Percentiles rank a stretch among this genome's conserved stretches.
Conservation (phyloP, 2,888 invertebrate genomes). For the Hypercompe scribonia region DNA sequence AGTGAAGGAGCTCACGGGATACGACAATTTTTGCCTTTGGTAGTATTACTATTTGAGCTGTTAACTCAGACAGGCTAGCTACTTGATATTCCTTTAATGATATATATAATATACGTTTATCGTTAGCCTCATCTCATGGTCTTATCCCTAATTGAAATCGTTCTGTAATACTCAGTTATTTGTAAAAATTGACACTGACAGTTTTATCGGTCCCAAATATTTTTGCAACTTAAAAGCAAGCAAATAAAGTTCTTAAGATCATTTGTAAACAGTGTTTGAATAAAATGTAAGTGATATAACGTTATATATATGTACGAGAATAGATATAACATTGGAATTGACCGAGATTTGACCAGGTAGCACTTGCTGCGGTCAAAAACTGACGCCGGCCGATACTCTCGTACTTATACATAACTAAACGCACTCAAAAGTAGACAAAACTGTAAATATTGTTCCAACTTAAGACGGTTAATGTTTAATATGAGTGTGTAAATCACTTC, state of each 20-base stretch:
- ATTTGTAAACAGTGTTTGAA: too few species aligned
- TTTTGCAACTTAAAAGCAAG: not conserved
- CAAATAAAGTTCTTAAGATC: not conserved
- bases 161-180: not conserved
- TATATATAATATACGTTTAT: not conserved
- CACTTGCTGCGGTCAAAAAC: not conserved
- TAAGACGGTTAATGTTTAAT: not conserved
- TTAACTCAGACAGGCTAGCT: constrained; percentile 1
- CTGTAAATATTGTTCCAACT: not conserved
- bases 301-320: too few species aligned
- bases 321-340: not conserved
- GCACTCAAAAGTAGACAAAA: not conserved
- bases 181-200: not conserved
- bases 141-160: too few species aligned
- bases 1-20: not conserved
- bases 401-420: not conserved
- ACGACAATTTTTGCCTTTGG: not conserved
- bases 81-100: not conserved
- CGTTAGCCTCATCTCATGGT: not conserved
- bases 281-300: too few species aligned
- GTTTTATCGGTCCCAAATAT: not conserved
- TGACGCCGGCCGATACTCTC: too few species aligned
- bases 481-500: not conserved
- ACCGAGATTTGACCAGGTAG: not conserved
- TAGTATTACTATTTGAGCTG: not conserved